Conservation (phyloP, 2,888 invertebrate genomes). For the Drosophila formosana region DNA sequence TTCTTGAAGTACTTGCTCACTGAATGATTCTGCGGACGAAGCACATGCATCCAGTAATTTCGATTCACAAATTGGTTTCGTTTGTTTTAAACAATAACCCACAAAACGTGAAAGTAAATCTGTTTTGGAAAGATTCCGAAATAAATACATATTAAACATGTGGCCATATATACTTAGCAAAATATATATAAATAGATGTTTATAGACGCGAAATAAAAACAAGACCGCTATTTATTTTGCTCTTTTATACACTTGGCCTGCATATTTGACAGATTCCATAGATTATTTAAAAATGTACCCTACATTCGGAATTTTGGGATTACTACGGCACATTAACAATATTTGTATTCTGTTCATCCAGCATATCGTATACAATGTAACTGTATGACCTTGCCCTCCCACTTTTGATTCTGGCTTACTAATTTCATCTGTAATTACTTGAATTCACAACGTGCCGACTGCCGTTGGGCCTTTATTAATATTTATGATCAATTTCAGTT, state of each 20-base stretch:
- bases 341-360: not conserved
- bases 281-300: not conserved
- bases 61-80: not conserved
- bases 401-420: slow-evolving; percentile 11
- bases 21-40: not conserved
- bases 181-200: slow-evolving; percentile 8
- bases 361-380: not conserved
- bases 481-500: slow-evolving; percentile 62
- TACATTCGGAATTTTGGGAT: not conserved
- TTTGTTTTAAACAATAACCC: slow-evolving; percentile 4
- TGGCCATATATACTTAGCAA: not conserved
- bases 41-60: slow-evolving; percentile 12
- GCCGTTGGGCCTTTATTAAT: slow-evolving; percentile 47
- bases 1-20: not conserved
- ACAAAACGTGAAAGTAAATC: slow-evolving; percentile 61
- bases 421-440: slow-evolving; percentile 50
- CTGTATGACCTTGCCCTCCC: slow-evolving; percentile 1
- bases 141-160: slow-evolving; percentile 31
- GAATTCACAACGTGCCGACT: slow-evolving; percentile 27
- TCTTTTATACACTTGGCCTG: slow-evolving; percentile 32
- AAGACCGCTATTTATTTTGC: slow-evolving; percentile 34
- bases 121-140: slow-evolving; percentile 76
- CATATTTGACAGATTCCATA: slow-evolving; percentile 42
- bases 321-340: no score
- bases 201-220: slow-evolving; percentile 46